These are phyloP conservation scores for Drosophila sulfurigaster DNA, from an alignment of 1,140 invertebrate genomes.

Conservation along the genomic window DNA sequence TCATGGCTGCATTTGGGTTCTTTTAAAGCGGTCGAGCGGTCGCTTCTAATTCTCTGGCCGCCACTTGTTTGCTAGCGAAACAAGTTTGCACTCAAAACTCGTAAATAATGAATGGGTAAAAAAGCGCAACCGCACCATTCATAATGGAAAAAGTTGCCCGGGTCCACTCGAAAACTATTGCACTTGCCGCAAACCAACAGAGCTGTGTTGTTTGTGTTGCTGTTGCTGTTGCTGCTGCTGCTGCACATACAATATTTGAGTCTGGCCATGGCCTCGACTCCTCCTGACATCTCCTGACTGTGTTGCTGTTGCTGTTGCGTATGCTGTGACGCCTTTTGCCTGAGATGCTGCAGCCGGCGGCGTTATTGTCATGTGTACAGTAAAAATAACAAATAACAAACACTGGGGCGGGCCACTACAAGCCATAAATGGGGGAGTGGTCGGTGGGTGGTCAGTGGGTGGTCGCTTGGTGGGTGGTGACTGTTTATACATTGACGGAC, in stretches of 20 bases:
- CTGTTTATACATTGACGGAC: constrained; percentile 36
- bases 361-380: constrained; percentile 82
- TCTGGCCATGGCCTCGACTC: constrained; percentile 1
- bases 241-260: not conserved
- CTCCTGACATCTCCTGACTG: not conserved
- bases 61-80: constrained; percentile 78
- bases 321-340: not conserved
- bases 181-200: constrained; percentile 56
- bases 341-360: constrained; percentile 56
- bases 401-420: constrained; percentile 51
- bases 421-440: constrained; percentile 36
- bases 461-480: not conserved
- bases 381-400: constrained; percentile 82
- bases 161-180: constrained; percentile 76
- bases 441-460: not conserved
- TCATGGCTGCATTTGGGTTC: constrained; percentile 15
- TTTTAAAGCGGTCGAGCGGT: constrained; percentile 65
- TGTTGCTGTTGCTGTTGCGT: not conserved
- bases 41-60: constrained; percentile 76
- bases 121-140: constrained; percentile 83
- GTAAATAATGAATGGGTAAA: constrained; percentile 80
- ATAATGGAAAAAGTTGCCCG: constrained; percentile 80
- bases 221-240: no score
- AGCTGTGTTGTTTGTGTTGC: not conserved
- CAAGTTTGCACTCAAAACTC: constrained; percentile 82